Conservation (phyloP, 1,140 invertebrate species). For the Camponotus vicinus region DNA sequence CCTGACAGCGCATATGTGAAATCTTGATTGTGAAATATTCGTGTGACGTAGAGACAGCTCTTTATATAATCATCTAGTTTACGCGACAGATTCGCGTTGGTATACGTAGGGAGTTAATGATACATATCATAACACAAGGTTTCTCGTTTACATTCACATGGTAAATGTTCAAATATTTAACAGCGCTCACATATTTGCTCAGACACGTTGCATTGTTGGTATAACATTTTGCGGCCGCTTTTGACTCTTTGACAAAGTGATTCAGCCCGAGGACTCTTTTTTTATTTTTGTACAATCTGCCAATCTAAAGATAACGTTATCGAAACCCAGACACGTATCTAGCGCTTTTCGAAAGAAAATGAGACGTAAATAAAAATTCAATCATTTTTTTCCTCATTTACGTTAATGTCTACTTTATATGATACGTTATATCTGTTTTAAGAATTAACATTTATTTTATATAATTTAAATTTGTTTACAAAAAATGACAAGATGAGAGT, state of each 20-base stretch:
- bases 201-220: constrained; percentile 56
- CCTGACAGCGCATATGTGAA: background rate
- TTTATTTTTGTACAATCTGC: constrained; percentile 53
- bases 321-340: constrained; percentile 29
- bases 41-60: background rate
- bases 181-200: constrained; percentile 50
- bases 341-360: background rate
- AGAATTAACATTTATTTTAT: constrained; percentile 2
- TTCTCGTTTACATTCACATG: constrained; percentile 40
- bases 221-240: constrained; percentile 48
- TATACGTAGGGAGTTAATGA: constrained; percentile 49
- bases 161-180: constrained; percentile 59
- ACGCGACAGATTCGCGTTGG: constrained; percentile 35
- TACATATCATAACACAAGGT: constrained; percentile 58
- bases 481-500: background rate
- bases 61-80: constrained; percentile 41
- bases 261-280: constrained; percentile 41
- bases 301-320: constrained; percentile 52
- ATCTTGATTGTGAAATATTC: constrained; percentile 43
- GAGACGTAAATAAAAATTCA: constrained; percentile 1
- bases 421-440: background rate
- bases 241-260: constrained; percentile 61
- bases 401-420: background rate
- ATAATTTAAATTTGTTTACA: background rate
- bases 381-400: background rate